Base-by-base conservation (phyloP, 2,113 vertebrate species). In the Corythornis vintsioides region DNA sequence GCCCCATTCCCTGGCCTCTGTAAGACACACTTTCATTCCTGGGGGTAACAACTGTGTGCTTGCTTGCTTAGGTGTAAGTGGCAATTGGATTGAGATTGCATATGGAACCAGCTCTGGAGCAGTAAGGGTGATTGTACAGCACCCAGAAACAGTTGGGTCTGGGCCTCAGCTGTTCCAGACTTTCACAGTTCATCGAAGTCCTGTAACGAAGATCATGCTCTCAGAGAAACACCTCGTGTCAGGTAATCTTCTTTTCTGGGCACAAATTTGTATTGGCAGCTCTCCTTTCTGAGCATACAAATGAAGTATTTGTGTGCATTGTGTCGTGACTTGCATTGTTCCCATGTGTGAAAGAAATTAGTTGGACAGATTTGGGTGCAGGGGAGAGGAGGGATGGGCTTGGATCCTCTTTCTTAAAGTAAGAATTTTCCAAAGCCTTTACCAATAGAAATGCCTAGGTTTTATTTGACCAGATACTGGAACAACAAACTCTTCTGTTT, bases 71-170 rank as follows among this genome's bases (percentile, higher is more conserved):
- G 99, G 99, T 96, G 98, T 99, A 96, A 99, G 99, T 56, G 99
- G 99, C 55, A 99, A 99, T 94, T 99, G 99, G 99, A 99, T 99
- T 60, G 99, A 99, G 97, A 99, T 99, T 17, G 98, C 99, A 11
- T 99, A 99, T 2, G 99, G 99, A 50, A 99, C 99, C 10, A 99
- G 99, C 93, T 99, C 99, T 4, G 99, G 99, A 52, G 99, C 99
- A 1, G 99, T 99, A 59, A 97, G 99, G 26, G 99, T 99, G 81
- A 99, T 99, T 12, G 99, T 99, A 8, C 99, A 99, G 82, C 99
- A 99, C 90, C 99, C 99, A 1, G 99, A 99, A 97, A 99, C 99
- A 0, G 99, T 99, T 4, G 99, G 99, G 3, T 99, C 99, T 2
- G 99, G 99, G 13, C 99, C 99, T 6, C 99, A 99, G 97, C 99